A percentile compares a stretch with the other conserved stretches of the same genome.
Conservation (phyloP, 2,113 vertebrate genomes). For the Sinocyclocheilus grahami region DNA sequence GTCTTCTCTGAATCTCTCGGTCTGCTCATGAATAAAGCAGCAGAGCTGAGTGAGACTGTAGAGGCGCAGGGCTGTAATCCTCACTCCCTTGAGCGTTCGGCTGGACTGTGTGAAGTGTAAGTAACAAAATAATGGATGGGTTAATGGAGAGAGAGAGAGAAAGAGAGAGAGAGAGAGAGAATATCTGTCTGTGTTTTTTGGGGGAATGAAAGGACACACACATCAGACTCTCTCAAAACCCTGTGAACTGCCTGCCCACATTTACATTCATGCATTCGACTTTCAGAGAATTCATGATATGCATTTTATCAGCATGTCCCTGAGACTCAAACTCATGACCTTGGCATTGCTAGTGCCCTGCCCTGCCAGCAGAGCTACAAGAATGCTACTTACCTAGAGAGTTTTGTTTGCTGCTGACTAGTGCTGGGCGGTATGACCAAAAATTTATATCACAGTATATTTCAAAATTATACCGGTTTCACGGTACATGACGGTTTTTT, state of each 20-base stretch:
- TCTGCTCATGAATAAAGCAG: slow-evolving; percentile 55
- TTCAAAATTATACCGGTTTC: too few relatives aligned
- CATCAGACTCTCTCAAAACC: not conserved
- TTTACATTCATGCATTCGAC: not conserved
- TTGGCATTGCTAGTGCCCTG: not conserved
- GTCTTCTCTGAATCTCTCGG: not conserved
- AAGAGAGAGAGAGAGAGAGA: slow-evolving; percentile 34
- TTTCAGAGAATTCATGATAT: not conserved
- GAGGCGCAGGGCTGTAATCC: slow-evolving; percentile 9
- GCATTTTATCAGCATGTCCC: not conserved
- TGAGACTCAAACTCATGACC: not conserved
- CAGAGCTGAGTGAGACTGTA: not conserved
- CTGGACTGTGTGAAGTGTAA: slow-evolving; percentile 21
- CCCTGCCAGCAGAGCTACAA: not conserved
- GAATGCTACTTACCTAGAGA: not conserved
- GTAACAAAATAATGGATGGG: slow-evolving; percentile 22
- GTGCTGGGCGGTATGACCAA: too few relatives aligned
- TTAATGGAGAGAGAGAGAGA: not conserved
- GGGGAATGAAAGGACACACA: not conserved
- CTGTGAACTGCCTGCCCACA: not conserved
- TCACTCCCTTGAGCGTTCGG: slow-evolving; percentile 18
- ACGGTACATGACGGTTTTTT: too few relatives aligned
- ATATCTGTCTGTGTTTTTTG: slow-evolving; percentile 6
- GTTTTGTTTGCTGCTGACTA: not conserved
- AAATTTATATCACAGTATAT: too few relatives aligned